These are phyloP conservation scores for Pelodiscus sinensis DNA, from an alignment of 2,113 vertebrate species.

Conservation along the genomic window DNA sequence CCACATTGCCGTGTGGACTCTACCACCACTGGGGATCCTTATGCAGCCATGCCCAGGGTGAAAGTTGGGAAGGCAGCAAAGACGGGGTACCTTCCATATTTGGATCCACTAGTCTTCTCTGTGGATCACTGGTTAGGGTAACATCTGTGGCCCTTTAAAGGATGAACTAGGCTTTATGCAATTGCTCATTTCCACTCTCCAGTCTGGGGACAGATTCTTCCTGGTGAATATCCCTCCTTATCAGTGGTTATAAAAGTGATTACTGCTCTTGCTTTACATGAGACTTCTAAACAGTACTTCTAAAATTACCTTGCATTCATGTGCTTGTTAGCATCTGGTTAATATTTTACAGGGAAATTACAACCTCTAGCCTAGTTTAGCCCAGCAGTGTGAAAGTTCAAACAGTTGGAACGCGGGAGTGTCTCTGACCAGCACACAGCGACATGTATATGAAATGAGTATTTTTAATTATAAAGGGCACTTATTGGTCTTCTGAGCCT, in stretches of 20 bases:
- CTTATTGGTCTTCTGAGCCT: not conserved
- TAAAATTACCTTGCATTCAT: not conserved
- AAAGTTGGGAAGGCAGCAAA: not conserved
- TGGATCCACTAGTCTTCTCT: not conserved
- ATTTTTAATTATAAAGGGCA: not conserved
- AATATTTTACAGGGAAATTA: slow-evolving; percentile 4
- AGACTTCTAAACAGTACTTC: not conserved
- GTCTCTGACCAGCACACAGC: not conserved
- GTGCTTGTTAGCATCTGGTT: not conserved
- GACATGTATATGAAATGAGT: not conserved
- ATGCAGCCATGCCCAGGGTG: rapidly evolving
- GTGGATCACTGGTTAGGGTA: too few species aligned
- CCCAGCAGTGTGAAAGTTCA: slow-evolving; percentile 40
- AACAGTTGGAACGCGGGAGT: not conserved
- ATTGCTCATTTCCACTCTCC: not conserved
- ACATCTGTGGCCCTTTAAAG: not conserved
- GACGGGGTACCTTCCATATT: not conserved
- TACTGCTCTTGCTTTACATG: not conserved
- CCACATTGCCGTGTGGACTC: not conserved
- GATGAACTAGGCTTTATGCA: not conserved
- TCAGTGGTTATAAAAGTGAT: not conserved
- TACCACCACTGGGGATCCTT: not conserved
- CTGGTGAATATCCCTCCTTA: not conserved
- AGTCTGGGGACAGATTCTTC: rapidly evolving
- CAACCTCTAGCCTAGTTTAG: not conserved